Conservation (phyloP, 2,113 vertebrate species). For the Saccopteryx bilineata region DNA sequence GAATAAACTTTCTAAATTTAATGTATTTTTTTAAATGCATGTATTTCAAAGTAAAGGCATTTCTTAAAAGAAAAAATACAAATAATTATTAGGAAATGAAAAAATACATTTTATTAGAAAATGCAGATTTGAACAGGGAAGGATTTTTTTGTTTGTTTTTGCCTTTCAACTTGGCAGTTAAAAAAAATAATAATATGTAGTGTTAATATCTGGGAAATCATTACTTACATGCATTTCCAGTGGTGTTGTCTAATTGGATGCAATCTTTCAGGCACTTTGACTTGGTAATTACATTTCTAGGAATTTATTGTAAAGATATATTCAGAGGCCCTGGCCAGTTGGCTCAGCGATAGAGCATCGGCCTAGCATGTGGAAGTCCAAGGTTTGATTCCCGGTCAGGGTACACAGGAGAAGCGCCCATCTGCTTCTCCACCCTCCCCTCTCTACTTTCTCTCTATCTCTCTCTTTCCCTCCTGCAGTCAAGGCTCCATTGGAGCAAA, state of each 20-base stretch:
- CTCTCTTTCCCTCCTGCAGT: too few species aligned
- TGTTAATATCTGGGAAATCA: not conserved
- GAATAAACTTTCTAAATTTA: not conserved
- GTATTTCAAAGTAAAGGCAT: not conserved
- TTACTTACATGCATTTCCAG: not conserved
- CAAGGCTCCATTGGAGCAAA: too few species aligned
- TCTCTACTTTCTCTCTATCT: too few species aligned
- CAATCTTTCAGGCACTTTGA: not conserved
- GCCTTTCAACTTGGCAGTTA: not conserved
- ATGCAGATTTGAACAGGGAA: not conserved
- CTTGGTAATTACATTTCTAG: not conserved
- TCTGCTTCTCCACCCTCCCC: too few species aligned
- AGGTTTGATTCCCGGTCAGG: too few species aligned
- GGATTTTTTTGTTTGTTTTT: not conserved
- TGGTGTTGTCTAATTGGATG: not conserved
- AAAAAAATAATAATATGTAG: not conserved
- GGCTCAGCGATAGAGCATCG: too few species aligned
- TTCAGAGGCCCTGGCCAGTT: not conserved
- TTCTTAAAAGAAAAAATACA: slow-evolving; percentile 23
- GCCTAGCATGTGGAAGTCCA: too few species aligned
- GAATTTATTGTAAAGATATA: not conserved
- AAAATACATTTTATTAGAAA: slow-evolving; percentile 3
- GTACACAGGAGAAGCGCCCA: too few species aligned
- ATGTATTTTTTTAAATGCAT: not conserved
- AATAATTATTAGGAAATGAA: not conserved